Conservation (phyloP, 2,113 vertebrate species). For the Carlito syrichta region DNA sequence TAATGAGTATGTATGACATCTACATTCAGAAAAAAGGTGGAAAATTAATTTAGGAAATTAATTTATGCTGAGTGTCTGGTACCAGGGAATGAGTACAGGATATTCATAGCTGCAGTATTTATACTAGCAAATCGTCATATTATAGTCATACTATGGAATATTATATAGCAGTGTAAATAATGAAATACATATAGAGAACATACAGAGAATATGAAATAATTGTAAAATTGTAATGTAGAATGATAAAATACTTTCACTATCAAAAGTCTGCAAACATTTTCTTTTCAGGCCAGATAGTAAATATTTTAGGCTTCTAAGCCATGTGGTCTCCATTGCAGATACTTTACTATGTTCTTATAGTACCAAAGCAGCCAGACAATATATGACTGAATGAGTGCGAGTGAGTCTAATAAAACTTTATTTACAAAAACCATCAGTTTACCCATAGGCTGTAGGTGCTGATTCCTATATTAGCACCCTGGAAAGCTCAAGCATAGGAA, state of each 20-base stretch:
- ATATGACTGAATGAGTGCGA: background rate
- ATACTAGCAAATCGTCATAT: background rate
- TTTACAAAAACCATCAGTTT: background rate
- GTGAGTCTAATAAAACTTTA: background rate
- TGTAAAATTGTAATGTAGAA: background rate
- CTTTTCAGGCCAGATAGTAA: background rate
- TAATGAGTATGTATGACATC: background rate
- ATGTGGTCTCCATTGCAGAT: background rate
- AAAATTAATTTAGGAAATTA: background rate
- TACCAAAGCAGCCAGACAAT: background rate
- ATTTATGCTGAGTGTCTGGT: background rate
- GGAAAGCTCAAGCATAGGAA: background rate
- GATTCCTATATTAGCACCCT: background rate
- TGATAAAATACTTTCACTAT: background rate
- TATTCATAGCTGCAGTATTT: background rate
- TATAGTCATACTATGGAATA: background rate
- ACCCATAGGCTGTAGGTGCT: accelerated
- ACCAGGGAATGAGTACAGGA: background rate
- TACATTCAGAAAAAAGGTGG: background rate
- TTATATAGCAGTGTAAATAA: background rate
- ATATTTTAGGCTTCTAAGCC: background rate
- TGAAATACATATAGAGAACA: background rate
- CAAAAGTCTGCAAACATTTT: background rate
- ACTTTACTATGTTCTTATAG: background rate
- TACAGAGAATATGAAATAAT: background rate